Base-by-base conservation (phyloP, 2,888 invertebrate genomes). In the Nemapogon koenigi region DNA sequence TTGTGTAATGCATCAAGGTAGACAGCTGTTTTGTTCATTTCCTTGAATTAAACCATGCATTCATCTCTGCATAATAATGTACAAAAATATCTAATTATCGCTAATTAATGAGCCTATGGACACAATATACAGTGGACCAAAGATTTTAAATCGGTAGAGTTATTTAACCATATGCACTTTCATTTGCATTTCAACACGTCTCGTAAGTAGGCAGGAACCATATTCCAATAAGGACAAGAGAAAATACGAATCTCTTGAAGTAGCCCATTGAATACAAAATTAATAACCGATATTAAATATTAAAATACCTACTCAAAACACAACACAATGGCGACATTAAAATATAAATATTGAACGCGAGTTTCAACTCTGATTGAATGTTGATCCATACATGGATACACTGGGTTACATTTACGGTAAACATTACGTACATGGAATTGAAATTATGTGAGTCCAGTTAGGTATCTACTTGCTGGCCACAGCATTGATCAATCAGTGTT, bases 371-470 rank as follows among this genome's bases (percentile, higher is more conserved):
- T 19, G 16, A 33, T 33, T 17, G 33, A 33, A 15, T 13, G 16
- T n/a, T n/a, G 18, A 33, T 16, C n/a, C 33, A 19, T 33, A 33
- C 16, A 33, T 33, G 33, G 33, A 18, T 17, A 18, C 33, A 15
- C 18, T 18, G 11, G 33, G 33, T 28, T 28, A 28, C 33, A 11
- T 33, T n/a, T 33, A 33, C 18, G 33, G 51, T 58, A 53, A 55
- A 49, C 57, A 58, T n/a, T 60, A 75, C 75, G 71, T 67, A 52
- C 55, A 59, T 52, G 59, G 76, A 73, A 75, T 76, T 66, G 60
- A 57, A 65, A 78, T 75, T 75, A 62, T 66, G 62, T 73, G 72
- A 76, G 76, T 76, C 73, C 76, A 62, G 76, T 76, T 75, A 75
- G 52, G n/a, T 56, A 59, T 55, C 50, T 49, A 51, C 61, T 50